Percentiles rank a stretch among this genome's conserved stretches.
Conservation (phyloP, 2,888 invertebrate genomes). For the Drosophila tripunctata region DNA sequence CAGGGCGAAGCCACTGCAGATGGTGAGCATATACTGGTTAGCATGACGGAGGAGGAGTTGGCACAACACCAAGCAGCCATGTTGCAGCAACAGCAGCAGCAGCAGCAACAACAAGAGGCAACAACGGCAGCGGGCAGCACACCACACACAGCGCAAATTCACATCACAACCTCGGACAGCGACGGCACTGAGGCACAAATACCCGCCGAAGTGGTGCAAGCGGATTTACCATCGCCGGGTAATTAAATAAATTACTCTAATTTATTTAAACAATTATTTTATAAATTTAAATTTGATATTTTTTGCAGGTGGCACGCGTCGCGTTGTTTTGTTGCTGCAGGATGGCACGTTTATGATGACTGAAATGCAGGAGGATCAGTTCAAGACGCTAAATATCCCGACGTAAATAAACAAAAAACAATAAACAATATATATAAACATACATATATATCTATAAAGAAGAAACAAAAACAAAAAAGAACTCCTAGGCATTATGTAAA, state of each 20-base stretch:
- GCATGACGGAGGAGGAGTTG: slow-evolving; percentile 82
- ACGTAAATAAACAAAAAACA: slow-evolving; percentile 73
- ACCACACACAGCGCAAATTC: slow-evolving; percentile 63
- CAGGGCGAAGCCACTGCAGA: slow-evolving; percentile 72
- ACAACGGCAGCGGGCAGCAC: slow-evolving; percentile 47
- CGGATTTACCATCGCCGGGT: slow-evolving; percentile 93
- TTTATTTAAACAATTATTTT: not conserved
- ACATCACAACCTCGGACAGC: slow-evolving; percentile 72
- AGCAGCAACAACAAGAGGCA: slow-evolving; percentile 44
- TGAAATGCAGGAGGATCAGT: slow-evolving; percentile 94
- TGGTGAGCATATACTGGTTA: slow-evolving; percentile 81
- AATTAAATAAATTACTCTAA: too few relatives aligned
- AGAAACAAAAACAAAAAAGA: not conserved
- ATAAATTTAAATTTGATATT: not conserved
- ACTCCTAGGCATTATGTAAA: slow-evolving; percentile 38
- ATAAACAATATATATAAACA: too few relatives aligned
- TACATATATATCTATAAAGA: slow-evolving; percentile 24
- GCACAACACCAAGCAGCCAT: slow-evolving; percentile 80
- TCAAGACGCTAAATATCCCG: slow-evolving; percentile 84
- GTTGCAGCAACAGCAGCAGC: slow-evolving; percentile 48
- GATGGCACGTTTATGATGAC: slow-evolving; percentile 95
- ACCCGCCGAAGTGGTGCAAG: slow-evolving; percentile 93
- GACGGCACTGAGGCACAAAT: slow-evolving; percentile 89
- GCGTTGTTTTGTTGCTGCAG: slow-evolving; percentile 92
- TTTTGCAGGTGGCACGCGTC: slow-evolving; percentile 90